Conservation (phyloP, 2,113 vertebrate species). For the Sturnus vulgaris region DNA sequence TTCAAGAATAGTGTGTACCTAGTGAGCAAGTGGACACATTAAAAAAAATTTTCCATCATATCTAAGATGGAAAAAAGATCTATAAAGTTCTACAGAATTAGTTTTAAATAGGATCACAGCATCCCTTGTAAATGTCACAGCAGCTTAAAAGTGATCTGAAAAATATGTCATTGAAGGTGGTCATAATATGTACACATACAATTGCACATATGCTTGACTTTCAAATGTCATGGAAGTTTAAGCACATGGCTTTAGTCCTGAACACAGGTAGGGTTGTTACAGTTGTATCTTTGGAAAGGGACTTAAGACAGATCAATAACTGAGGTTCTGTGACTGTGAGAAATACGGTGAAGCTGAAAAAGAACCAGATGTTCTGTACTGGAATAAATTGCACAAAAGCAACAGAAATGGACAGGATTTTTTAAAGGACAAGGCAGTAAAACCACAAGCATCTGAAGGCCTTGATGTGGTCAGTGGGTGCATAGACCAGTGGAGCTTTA, state of each 20-base stretch:
- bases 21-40: neutral
- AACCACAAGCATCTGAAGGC: neutral
- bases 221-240: neutral
- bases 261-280: neutral
- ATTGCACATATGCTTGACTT: neutral
- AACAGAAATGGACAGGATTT: neutral
- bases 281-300: neutral
- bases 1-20: neutral
- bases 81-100: neutral
- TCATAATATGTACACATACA: neutral
- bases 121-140: neutral
- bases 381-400: neutral
- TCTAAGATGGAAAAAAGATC: neutral
- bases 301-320: neutral
- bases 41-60: neutral
- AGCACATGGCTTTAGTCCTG: neutral
- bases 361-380: neutral
- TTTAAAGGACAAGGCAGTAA: neutral
- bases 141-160: neutral
- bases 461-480: fast-evolving
- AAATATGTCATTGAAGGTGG: neutral
- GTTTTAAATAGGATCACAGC: neutral
- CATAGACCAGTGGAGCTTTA: neutral
- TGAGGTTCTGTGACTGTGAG: neutral
- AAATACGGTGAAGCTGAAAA: neutral